Percentiles rank a stretch among this genome's conserved stretches.
Evolutionary conservation across 2,113 vertebrate genomes (phyloP).

Genomic region (Piaya cayana): DNA sequence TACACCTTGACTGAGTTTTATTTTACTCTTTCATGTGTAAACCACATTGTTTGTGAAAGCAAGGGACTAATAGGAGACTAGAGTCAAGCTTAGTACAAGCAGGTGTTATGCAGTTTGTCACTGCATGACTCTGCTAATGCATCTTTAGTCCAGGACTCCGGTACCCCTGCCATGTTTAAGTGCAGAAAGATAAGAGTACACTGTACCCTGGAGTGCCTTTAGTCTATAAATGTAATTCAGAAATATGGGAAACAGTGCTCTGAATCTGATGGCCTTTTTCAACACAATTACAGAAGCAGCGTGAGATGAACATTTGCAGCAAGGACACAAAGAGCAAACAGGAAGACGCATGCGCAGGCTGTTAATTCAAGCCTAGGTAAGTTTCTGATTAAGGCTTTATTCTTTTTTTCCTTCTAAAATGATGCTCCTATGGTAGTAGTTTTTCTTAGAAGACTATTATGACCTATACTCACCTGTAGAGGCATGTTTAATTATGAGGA

Average conservation of each 20-base stretch:
- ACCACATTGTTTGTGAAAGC: not conserved
- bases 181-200: not conserved
- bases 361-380: slow-evolving; percentile 42
- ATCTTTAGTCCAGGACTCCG: not conserved
- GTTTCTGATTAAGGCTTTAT: slow-evolving; percentile 18
- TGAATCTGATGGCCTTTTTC: slow-evolving; percentile 34
- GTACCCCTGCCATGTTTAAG: slow-evolving; percentile 52
- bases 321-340: not conserved
- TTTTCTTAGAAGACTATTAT: not conserved
- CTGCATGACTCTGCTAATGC: slow-evolving; percentile 22
- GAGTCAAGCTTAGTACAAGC: slow-evolving; percentile 25
- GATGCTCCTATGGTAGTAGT: not conserved
- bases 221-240: slow-evolving; percentile 38
- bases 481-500: not conserved
- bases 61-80: slow-evolving; percentile 23
- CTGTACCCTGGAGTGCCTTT: slow-evolving; percentile 15
- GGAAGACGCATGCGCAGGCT: not conserved
- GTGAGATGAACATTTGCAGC: slow-evolving; percentile 24
- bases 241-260: slow-evolving; percentile 22
- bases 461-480: not conserved
- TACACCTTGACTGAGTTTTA: not conserved
- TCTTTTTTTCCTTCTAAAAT: not conserved
- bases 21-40: not conserved
- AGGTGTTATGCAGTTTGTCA: slow-evolving; percentile 39
- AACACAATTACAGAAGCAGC: not conserved